Evolutionary conservation across 2,797 vertebrate genomes (phyloP), one percentile per base, ranked within the genome.

Genomic region (Onychomys torridus): DNA sequence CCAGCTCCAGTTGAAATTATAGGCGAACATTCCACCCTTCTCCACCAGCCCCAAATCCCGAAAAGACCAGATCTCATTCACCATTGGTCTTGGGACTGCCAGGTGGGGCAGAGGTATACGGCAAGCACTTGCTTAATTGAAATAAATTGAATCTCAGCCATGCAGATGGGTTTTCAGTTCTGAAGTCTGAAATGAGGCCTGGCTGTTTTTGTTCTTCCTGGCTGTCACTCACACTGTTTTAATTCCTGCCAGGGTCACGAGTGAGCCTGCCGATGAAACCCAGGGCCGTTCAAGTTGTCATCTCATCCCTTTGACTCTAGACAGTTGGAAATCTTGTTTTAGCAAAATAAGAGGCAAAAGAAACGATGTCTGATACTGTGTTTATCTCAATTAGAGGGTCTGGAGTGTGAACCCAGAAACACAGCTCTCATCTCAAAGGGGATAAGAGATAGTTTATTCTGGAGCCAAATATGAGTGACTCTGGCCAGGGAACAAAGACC

Each of bases 191-290:
- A 40, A 29, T 46, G 27, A 32, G 55, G 11, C 43, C 49, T 6
- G 10, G 0, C n/a, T 34, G 6, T 16, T 43, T n/a, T 9, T 43
- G 21, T 63, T 83, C 61, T 23, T 37, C 23, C 25, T 2, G n/a
- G 34, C 0, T 1, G n/a, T 43, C 0, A 0, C 12, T 5, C n/a
- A 1, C 0, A 0, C 6, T 13, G 10, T 32, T 13, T 17, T 57
- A 3, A 37, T 19, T 32, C 2, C 23, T 57, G 49, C 19, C 2
- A 0, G 8, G 69, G 82, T 13, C 4, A 6, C 59, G 52, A 21
- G 21, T 0, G 17, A 49, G 32, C 2, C 32, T 88, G 40, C n/a
- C 52, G 63, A 49, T 57, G 2, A 65, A 69, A 79, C 19, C 34
- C 16, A 65, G 77, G 49, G 17, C 32, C 21, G 3, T 76, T 79